phyloP scores from a whole-genome alignment of 2,113 vertebrate genomes.

The Sebastes schlegelii region DNA sequence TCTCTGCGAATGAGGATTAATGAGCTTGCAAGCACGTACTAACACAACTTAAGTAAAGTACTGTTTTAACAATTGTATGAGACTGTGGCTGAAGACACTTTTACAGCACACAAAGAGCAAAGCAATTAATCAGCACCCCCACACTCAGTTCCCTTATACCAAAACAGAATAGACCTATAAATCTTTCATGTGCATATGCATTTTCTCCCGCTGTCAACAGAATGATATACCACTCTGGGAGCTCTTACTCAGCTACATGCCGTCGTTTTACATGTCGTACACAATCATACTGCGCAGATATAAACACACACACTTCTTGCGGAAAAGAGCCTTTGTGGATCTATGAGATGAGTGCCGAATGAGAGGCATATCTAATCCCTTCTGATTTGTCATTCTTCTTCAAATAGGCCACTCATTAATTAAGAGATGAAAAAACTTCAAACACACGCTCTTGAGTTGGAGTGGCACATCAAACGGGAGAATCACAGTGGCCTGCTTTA shows the following conservation, averaged over 20 bases:
- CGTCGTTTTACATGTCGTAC: conserved; percentile 1
- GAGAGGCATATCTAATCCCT: conserved; percentile 55
- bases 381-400: conserved; percentile 54
- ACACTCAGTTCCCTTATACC: conserved; percentile 4
- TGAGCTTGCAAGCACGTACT: conserved; percentile 1
- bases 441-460: conserved; percentile 60
- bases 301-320: conserved; percentile 33
- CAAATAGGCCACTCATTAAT: conserved; percentile 74
- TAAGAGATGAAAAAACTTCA: conserved; percentile 73
- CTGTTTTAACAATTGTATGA: not conserved
- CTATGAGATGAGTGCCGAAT: conserved; percentile 41
- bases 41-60: not conserved
- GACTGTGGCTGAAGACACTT: conserved; percentile 16
- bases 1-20: conserved; percentile 12
- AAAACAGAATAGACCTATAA: conserved; percentile 29
- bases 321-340: conserved; percentile 49
- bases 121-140: conserved; percentile 19
- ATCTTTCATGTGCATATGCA: conserved; percentile 36
- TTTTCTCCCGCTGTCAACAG: conserved; percentile 16
- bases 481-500: conserved; percentile 26
- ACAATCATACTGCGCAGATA: conserved; percentile 27
- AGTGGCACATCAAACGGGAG: conserved; percentile 62
- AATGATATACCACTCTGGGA: conserved; percentile 28
- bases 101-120: conserved; percentile 4
- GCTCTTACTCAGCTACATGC: conserved; percentile 24